Evolutionary conservation across 1,140 invertebrate species (phyloP).

Genomic region (Halyomorpha halys): DNA sequence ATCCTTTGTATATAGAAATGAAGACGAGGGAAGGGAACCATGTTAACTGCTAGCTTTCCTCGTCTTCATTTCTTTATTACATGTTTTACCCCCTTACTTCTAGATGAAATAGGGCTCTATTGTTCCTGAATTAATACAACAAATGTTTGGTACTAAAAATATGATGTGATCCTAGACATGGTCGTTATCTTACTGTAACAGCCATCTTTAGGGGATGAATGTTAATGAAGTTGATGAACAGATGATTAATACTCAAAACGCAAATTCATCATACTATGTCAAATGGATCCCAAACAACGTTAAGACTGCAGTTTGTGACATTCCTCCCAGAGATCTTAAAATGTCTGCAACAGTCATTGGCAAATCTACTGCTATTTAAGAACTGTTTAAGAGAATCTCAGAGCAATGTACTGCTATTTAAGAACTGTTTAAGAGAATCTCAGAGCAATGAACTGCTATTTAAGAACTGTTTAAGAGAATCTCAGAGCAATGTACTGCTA

Average conservation of each 20-base stretch:
- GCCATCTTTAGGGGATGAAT: conserved; percentile 87
- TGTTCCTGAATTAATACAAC: conserved; percentile 79
- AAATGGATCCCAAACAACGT: conserved; percentile 91
- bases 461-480: no score
- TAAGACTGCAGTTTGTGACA: conserved; percentile 89
- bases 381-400: conserved; percentile 83
- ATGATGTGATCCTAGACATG: conserved; percentile 93
- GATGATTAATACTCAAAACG: conserved; percentile 83
- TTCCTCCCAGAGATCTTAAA: conserved; percentile 79
- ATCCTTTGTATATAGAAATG: no score
- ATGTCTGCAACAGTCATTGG: conserved; percentile 89
- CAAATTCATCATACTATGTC: conserved; percentile 85
- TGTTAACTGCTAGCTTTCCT: no score
- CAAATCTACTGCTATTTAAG: conserved; percentile 81
- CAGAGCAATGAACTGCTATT: no score
- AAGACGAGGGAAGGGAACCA: no score
- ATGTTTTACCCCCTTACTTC: no score
- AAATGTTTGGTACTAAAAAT: conserved; percentile 83
- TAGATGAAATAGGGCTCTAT: no score
- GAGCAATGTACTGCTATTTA: no score
- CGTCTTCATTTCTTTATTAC: no score
- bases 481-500: no score
- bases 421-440: no score
- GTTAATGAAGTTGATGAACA: conserved; percentile 92
- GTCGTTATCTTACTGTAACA: conserved; percentile 86